These are phyloP conservation scores for Actenoides hombroni DNA, from an alignment of 2,113 vertebrate genomes.

Conservation along the genomic window DNA sequence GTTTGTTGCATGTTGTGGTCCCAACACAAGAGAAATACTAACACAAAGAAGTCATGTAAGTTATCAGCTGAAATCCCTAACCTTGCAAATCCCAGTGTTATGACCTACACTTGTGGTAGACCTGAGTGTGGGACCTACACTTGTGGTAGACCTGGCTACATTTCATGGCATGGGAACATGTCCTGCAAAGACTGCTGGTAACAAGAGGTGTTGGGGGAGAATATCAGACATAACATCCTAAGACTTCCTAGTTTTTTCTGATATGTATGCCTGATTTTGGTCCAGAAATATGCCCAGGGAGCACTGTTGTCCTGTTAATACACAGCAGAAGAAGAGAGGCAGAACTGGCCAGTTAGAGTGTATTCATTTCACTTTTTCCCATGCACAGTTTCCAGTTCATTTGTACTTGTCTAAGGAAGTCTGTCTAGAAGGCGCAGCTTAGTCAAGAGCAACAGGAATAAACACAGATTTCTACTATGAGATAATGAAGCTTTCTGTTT, in stretches of 20 bases:
- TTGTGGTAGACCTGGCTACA: background rate
- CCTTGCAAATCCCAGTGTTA: background rate
- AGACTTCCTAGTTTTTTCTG: background rate
- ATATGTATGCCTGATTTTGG: background rate
- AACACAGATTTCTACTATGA: background rate
- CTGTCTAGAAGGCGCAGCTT: background rate
- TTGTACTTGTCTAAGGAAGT: background rate
- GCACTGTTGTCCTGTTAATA: background rate
- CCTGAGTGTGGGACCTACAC: background rate
- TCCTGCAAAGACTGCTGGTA: background rate
- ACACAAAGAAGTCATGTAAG: background rate
- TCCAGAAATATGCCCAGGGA: background rate
- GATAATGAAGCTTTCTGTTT: constrained; percentile 22
- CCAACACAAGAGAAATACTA: background rate
- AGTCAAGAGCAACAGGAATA: background rate
- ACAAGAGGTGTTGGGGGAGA: background rate
- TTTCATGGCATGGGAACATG: background rate
- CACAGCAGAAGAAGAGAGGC: background rate
- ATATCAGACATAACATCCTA: background rate
- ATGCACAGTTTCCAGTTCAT: background rate
- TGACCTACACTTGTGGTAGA: background rate
- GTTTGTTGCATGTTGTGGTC: background rate
- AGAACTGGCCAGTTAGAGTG: background rate
- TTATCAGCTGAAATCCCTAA: background rate
- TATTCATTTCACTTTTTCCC: background rate